Percentiles rank a stretch among this genome's conserved stretches.
Conservation (phyloP, 2,888 invertebrate genomes). For the Exephanes ischioxanthus region DNA sequence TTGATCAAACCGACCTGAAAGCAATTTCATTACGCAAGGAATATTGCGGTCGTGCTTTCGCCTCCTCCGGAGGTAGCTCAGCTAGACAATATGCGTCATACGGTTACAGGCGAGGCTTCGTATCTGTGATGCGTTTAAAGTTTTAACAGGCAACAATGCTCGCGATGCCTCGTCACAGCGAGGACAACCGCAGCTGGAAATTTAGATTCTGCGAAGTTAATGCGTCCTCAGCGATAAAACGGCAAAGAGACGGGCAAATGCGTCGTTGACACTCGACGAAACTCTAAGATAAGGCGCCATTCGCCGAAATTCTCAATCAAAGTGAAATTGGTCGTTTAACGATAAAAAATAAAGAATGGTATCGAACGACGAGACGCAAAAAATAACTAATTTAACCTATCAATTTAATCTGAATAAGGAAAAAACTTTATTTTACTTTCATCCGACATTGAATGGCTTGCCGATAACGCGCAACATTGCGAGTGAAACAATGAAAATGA, state of each 20-base stretch:
- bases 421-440: not conserved
- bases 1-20: conserved; percentile 38
- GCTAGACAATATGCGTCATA: conserved; percentile 25
- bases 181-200: not conserved
- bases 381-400: too few relatives aligned
- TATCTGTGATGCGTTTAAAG: conserved; percentile 17
- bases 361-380: too few relatives aligned
- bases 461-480: not conserved
- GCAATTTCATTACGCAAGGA: conserved; percentile 56
- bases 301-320: not conserved
- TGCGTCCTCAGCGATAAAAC: not conserved
- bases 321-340: not conserved
- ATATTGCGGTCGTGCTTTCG: conserved; percentile 47
- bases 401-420: not conserved
- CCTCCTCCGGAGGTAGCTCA: conserved; percentile 14
- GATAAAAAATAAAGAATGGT: not conserved
- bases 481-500: not conserved
- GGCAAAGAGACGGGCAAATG: not conserved
- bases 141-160: not conserved
- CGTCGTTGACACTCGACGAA: not conserved
- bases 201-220: not conserved
- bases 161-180: not conserved
- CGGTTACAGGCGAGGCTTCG: conserved; percentile 16
- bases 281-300: not conserved
- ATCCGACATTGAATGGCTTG: not conserved